Percentiles rank a stretch among this genome's conserved stretches.
phyloP scores from a whole-genome alignment of 2,888 invertebrate genomes.

The Chouioia cunea region DNA sequence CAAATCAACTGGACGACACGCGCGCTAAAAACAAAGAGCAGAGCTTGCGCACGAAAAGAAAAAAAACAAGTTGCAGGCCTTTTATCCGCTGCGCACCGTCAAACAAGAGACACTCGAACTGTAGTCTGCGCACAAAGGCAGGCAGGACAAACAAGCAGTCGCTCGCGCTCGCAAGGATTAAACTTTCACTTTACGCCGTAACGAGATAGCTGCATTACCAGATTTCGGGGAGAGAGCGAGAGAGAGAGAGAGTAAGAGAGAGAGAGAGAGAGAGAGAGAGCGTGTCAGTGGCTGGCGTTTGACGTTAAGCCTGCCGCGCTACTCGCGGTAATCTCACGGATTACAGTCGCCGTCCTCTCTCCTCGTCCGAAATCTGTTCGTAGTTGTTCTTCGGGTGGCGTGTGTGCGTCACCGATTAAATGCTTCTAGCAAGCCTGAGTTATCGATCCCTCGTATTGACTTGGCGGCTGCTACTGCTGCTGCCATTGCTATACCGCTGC shows the following conservation, averaged over 20 bases:
- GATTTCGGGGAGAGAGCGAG: constrained; percentile 31
- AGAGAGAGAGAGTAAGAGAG: constrained; percentile 1
- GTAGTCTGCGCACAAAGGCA: background rate
- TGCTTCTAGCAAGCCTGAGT: background rate
- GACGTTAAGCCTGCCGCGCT: constrained; percentile 47
- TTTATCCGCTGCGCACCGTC: constrained; percentile 11
- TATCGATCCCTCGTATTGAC: constrained; percentile 42
- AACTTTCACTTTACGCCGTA: constrained; percentile 48
- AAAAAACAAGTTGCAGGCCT: no score
- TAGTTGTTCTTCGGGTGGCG: constrained; percentile 21
- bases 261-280: background rate
- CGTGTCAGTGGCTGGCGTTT: constrained; percentile 48
- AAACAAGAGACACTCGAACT: background rate
- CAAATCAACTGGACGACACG: constrained; percentile 1
- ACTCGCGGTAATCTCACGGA: constrained; percentile 49
- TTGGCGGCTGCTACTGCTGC: constrained; percentile 18
- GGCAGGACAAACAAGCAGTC: constrained; percentile 2
- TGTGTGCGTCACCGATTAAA: constrained; percentile 34
- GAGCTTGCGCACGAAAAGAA: background rate
- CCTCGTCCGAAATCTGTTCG: constrained; percentile 13
- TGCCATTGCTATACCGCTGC: background rate
- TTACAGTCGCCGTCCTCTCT: constrained; percentile 42
- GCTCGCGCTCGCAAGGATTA: constrained; percentile 31
- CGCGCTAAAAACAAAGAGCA: background rate
- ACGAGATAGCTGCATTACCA: constrained; percentile 47